phyloP scores from a whole-genome alignment of 2,888 invertebrate species.

The Anthophora plumipes region DNA sequence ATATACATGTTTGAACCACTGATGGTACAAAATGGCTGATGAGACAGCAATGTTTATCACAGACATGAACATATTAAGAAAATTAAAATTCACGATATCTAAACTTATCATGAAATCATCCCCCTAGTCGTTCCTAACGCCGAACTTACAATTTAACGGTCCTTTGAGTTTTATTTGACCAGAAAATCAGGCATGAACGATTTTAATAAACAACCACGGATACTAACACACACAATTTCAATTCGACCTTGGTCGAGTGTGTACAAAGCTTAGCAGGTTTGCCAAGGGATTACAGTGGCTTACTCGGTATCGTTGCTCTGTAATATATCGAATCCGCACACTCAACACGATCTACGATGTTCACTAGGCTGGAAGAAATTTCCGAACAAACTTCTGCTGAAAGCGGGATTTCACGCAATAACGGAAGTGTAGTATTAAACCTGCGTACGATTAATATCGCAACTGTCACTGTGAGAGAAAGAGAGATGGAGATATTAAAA shows the following conservation, averaged over 20 bases:
- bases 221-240: slow-evolving; percentile 22
- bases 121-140: no score
- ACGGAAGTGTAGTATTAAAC: slow-evolving; percentile 30
- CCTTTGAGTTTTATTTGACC: no score
- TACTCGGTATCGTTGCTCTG: slow-evolving; percentile 58
- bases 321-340: slow-evolving; percentile 59
- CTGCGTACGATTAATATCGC: slow-evolving; percentile 19
- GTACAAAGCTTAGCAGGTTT: slow-evolving; percentile 56
- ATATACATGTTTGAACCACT: no score
- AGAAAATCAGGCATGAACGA: no score
- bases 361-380: slow-evolving; percentile 41
- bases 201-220: no score
- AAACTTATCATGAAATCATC: no score
- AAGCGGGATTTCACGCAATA: slow-evolving; percentile 40
- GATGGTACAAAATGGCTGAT: no score
- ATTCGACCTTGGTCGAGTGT: slow-evolving; percentile 44
- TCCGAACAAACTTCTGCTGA: slow-evolving; percentile 33
- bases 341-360: slow-evolving; percentile 47
- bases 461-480: not conserved
- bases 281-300: slow-evolving; percentile 66
- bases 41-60: no score
- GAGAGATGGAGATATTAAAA: not conserved
- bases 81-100: no score
- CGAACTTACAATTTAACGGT: no score
- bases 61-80: no score